Conservation (phyloP, 1,140 invertebrate species). For the Polyergus mexicanus region DNA sequence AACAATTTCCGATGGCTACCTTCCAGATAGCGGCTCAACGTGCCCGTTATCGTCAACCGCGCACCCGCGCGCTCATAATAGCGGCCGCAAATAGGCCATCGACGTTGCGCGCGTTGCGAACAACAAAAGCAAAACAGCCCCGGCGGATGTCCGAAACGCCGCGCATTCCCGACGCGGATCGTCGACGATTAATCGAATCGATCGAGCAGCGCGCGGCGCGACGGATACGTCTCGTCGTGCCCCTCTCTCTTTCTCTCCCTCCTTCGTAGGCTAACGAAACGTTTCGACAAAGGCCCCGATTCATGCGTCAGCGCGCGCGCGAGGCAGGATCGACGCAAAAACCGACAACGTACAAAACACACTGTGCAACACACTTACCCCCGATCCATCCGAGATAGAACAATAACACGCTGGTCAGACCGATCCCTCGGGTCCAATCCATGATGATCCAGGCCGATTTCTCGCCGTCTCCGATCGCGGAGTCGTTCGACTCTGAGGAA, state of each 20-base stretch:
- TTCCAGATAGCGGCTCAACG: conserved; percentile 8
- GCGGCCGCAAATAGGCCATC: conserved; percentile 54
- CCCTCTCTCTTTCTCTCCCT: not conserved
- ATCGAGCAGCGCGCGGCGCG: conserved; percentile 29
- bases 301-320: conserved; percentile 46
- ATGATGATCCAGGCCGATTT: conserved; percentile 58
- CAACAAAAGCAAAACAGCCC: conserved; percentile 60
- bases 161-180: conserved; percentile 61
- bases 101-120: conserved; percentile 37
- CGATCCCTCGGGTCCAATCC: conserved; percentile 62
- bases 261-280: not conserved
- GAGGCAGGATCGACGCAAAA: conserved; percentile 10
- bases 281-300: conserved; percentile 37
- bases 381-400: conserved; percentile 53
- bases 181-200: conserved; percentile 62
- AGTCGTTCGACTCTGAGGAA: conserved; percentile 20
- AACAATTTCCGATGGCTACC: conserved; percentile 55
- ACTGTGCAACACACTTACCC: conserved; percentile 59
- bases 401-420: conserved; percentile 57
- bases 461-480: conserved; percentile 17
- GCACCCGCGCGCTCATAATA: conserved; percentile 53
- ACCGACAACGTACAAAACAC: not conserved
- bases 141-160: conserved; percentile 61
- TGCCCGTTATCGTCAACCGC: conserved; percentile 48
- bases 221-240: not conserved